Base-by-base conservation (phyloP, 2,797 vertebrate genomes). In the Cichlasoma orientale region DNA sequence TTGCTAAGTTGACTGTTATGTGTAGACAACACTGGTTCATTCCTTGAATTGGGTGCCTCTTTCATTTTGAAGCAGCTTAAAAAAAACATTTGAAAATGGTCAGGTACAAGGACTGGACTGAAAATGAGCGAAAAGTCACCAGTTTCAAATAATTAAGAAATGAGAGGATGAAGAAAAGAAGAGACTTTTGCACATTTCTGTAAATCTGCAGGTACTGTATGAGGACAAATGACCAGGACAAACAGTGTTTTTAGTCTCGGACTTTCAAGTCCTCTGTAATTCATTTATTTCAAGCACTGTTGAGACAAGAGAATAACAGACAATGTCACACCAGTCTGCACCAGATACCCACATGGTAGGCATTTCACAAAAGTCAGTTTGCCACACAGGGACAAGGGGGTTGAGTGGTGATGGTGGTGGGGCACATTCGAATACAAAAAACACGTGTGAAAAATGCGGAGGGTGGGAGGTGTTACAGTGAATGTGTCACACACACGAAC, bases 211-310 rank as follows among this genome's bases (percentile, higher is more conserved):
- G 18, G 47, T 66, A 47, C 9, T 68, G 5, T 27, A 54, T 21
- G 8, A 66, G 61, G 38, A 66, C 38, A 86, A 31, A 89, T 68
- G 23, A 90, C 18, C 59, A 56, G 11, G 4, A 21, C 78, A 74
- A 10, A 78, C 12, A 1, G 19, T 38, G 19, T 38, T 16, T 4
- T 29, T 81, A 56, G 56, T 89, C 54, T 36, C 85, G 83, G 81
- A 92, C 79, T 41, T 84, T 77, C 3, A 23, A 75, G 85, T 89
- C 88, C 50, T 86, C 83, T 90, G 77, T 80, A 86, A 82, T 86
- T 88, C 72, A 80, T 95, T 95, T 93, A 94, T 94, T 94, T 93
- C 79, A 93, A 94, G 91, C 92, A 93, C 87, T 91, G 88, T 92
- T 89, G 91, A 93, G 88, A 93, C 87, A 84, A 90, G 86, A 84